Conservation (phyloP, 35 echinoderm and acorn worm species). For the Strongylocentrotus purpuratus region DNA sequence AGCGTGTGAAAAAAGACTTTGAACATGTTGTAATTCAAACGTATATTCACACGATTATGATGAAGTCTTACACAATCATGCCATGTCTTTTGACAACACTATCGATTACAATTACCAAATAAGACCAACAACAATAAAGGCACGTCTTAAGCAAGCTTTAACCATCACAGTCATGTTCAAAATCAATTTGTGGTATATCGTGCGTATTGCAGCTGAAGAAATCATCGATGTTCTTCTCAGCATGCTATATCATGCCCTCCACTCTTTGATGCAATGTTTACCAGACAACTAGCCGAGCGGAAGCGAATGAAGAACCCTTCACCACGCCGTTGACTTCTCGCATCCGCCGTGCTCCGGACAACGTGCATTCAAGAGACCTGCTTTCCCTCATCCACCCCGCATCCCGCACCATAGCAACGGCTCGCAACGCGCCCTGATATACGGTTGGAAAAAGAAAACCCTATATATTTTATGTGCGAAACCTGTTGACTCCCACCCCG, state of each 20-base stretch:
- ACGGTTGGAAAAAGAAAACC: background rate
- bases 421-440: background rate
- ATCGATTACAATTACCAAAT: too few relatives aligned
- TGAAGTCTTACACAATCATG: too few relatives aligned
- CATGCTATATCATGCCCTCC: background rate
- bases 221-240: background rate
- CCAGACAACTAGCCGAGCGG: background rate
- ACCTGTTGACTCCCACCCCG: background rate
- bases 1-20: too few relatives aligned
- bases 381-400: background rate
- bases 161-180: too few relatives aligned
- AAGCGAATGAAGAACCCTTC: background rate
- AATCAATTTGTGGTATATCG: too few relatives aligned
- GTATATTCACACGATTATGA: too few relatives aligned
- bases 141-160: too few relatives aligned
- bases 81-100: too few relatives aligned
- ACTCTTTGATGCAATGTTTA: background rate
- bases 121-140: too few relatives aligned
- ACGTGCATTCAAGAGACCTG: background rate
- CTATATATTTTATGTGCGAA: background rate
- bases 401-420: slow-evolving; percentile 16
- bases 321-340: background rate
- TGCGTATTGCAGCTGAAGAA: background rate
- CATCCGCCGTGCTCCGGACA: background rate
- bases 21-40: too few relatives aligned